Base-by-base conservation (phyloP, 2,888 invertebrate species). In the Molanna angustata region DNA sequence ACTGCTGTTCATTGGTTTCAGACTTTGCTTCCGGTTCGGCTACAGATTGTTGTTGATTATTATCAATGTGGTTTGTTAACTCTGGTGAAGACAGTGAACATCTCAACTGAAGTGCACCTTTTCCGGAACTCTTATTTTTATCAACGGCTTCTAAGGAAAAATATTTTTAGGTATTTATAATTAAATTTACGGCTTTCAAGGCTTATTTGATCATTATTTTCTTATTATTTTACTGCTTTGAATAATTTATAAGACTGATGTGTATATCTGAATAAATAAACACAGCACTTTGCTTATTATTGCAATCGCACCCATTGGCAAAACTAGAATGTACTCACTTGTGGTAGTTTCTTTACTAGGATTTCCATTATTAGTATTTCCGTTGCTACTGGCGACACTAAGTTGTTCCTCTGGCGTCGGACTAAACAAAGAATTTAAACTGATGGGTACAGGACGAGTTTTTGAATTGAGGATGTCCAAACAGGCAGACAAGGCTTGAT, bases 401-500 rank as follows among this genome's bases (percentile, higher is more conserved):
- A 40, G 40, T 20, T 45, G 46, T n/a, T 50, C 44, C 17, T 52
- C 48, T 20, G 54, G 54, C 7, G 48, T 62, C 14, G 72, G 69
- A 61, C 70, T 70, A 62, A 76, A 68, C 60, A 76, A 63, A 46
- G 76, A 71, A 66, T 75, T 74, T 35, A 75, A 65, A 61, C 72
- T 72, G 58, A 74, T 73, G 2, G 76, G 67, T 53, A 56, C 27
- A 18, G 53, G 48, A 7, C 22, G 14, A 3, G 50, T 31, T 44
- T 53, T 47, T 18, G 48, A 48, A 48, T 49, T 50, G 19, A 50
- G 18, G 33, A 57, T 39, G 53, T 58, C 56, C 20, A 48, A 53
- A 39, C 56, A 48, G n/a, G 49, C 37, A 2, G 55, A 46, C 16
- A 50, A 31, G 19, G 50, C 45, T 37, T 54, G 53, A 22, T 48